Evolutionary conservation across 2,113 vertebrate species (phyloP).

Genomic region (Struthio camelus): DNA sequence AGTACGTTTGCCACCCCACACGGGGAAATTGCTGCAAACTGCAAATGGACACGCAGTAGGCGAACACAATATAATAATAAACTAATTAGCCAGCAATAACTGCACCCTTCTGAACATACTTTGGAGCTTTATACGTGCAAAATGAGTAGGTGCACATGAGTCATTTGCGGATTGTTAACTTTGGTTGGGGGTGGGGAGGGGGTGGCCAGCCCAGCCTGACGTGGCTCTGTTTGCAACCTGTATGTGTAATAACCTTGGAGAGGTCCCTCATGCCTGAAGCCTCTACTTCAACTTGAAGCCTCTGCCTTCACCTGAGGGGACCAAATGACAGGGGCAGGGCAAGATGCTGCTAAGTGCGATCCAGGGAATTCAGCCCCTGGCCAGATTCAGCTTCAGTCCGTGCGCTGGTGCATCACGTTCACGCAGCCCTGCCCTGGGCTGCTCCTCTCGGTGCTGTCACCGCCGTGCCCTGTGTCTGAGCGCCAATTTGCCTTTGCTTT

Average conservation of each 20-base stretch:
- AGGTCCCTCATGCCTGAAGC: background rate
- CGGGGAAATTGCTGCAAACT: background rate
- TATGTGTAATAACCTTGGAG: background rate
- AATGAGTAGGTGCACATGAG: background rate
- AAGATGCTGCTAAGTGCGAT: fast-evolving
- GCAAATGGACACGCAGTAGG: background rate
- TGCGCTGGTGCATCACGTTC: fast-evolving
- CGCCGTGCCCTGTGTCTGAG: background rate
- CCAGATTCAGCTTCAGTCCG: fast-evolving
- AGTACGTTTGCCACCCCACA: background rate
- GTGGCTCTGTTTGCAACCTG: background rate
- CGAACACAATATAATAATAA: background rate
- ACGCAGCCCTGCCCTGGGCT: background rate
- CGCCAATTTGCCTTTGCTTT: background rate
- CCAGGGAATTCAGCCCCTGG: background rate
- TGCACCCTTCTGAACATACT: background rate
- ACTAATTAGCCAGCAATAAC: background rate
- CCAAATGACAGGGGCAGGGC: fast-evolving
- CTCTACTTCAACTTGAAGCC: background rate
- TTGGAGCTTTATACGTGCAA: background rate
- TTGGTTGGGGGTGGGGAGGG: fast-evolving
- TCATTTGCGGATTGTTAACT: background rate
- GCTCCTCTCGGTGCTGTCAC: background rate
- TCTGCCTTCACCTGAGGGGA: fast-evolving
- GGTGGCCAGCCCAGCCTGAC: background rate